Conservation (phyloP, 2,797 vertebrate species). For the Hydrophis major region DNA sequence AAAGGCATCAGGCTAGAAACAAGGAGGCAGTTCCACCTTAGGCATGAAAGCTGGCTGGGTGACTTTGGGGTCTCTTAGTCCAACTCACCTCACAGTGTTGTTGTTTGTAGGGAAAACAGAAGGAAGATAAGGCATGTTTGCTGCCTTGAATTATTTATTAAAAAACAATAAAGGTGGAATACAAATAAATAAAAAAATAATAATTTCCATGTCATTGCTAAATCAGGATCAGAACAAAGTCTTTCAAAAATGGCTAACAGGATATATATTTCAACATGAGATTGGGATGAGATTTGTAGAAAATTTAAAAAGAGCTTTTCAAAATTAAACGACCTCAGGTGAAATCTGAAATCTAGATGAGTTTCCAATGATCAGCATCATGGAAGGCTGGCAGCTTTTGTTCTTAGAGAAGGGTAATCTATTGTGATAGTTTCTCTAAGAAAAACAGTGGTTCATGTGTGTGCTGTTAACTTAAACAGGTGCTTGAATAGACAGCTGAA, state of each 20-base stretch:
- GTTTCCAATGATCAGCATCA: conserved; percentile 27
- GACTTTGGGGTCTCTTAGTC: background rate
- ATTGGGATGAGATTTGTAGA: background rate
- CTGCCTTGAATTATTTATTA: background rate
- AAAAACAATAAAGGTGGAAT: background rate
- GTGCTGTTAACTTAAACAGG: conserved; percentile 71
- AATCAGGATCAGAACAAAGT: conserved; percentile 8
- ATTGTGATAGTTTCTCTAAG: conserved; percentile 60
- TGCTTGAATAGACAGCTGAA: conserved; percentile 66
- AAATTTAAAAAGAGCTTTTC: background rate
- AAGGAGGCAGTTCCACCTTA: background rate
- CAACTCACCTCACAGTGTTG: background rate
- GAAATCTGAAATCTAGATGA: conserved; percentile 32
- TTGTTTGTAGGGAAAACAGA: background rate
- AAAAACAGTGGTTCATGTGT: conserved; percentile 41
- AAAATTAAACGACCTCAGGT: conserved; percentile 15
- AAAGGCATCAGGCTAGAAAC: background rate
- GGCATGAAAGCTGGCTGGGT: background rate
- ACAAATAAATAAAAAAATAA: background rate
- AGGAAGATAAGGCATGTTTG: background rate
- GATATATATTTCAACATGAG: background rate
- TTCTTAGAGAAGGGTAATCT: conserved; percentile 56
- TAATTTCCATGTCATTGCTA: conserved; percentile 9
- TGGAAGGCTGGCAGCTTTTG: conserved; percentile 55
- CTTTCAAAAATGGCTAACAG: background rate